Base-by-base conservation (phyloP, 2,113 vertebrate genomes). In the Boulengerochromis microlepis region DNA sequence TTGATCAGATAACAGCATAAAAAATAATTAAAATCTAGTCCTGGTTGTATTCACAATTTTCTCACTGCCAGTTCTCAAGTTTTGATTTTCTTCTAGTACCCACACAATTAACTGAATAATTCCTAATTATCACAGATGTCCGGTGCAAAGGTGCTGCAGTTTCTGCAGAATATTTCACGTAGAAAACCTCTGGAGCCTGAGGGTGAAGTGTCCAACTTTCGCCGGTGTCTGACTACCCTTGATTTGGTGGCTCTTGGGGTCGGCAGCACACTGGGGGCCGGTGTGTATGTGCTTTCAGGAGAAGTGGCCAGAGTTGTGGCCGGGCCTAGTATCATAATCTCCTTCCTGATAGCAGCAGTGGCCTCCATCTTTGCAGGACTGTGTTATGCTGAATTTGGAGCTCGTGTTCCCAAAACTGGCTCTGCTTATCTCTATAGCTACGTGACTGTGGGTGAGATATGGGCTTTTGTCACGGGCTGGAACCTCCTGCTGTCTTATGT, bases 351-450 rank as follows among this genome's bases (percentile, higher is more conserved):
- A 10, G 97, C 97, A 7, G 97, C 97, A 0, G 1, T 94, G 57
- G 97, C 97, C 6, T 97, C 97, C 0, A 80, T 98, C 33, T 96
- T 97, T 87, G 97, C 97, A 1, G 98, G 97, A 78, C 87, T 98
- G 86, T 97, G 97, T 93, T 98, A 97, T 0, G 97, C 97, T 0
- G 97, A 98, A 87, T 95, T 98, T 0, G 97, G 97, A 24, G 96
- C 97, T 50, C 95, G 96, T 0, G 96, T 98, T 84, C 97, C 97
- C 69, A 96, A 97, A 86, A 97, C 97, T 0, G 97, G 97, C 47
- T 98, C 97, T 7, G 97, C 96, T 11, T 98, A 98, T 83, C 96
- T 98, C 53, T 98, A 98, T 96, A 97, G 96, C 95, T 98, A 98
- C 0, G 94, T 98, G 89, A 97, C 97, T 0, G 95, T 97, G 81